Base-by-base conservation (phyloP, 2,888 invertebrate genomes). In the Athripsodes cinereus region DNA sequence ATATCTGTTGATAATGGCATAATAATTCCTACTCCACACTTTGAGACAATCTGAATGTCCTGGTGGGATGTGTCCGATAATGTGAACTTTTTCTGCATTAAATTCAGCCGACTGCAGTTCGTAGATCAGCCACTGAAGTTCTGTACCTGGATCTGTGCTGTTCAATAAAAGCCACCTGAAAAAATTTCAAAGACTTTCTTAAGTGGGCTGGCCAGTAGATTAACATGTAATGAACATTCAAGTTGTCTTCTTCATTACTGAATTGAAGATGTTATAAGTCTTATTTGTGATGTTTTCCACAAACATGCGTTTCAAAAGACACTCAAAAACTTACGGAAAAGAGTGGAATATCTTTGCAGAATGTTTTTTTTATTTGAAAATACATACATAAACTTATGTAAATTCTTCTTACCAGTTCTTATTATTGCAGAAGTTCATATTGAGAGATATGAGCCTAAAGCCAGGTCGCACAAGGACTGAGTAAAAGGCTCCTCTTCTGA, bases 61-160 rank as follows among this genome's bases (percentile, higher is more conserved):
- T 0, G 97, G 96, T 0, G 96, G 96, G 66, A 97, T 96, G 70
- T 98, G 98, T 0, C 95, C 96, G 55, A 98, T 90, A n/a, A 98
- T 88, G 69, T 97, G 96, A 11, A 97, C 97, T 72, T 96, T 95
- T 72, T 96, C 95, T 13, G 89, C 90, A 65, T 88, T 92, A 70
- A 92, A 89, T 73, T 97, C 97, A 0, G 97, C 95, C 11, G 91
- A 88, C 69, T 96, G 95, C 11, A 98, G 76, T 70, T 96, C 94
- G 67, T 92, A 90, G 62, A 97, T 92, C 55, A 98, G 83, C 97
- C 97, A 98, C 66, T 93, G 92, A 19, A 98, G 77, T 70, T 97
- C 94, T 1, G 91, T 93, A 0, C 93, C 94, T 1, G 97, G 97
- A 75, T 98, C 97, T 0, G 96, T 96, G 66, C 94, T 94, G 73